Conservation (phyloP, 2,113 vertebrate genomes). For the Paradoxurus hermaphroditus region DNA sequence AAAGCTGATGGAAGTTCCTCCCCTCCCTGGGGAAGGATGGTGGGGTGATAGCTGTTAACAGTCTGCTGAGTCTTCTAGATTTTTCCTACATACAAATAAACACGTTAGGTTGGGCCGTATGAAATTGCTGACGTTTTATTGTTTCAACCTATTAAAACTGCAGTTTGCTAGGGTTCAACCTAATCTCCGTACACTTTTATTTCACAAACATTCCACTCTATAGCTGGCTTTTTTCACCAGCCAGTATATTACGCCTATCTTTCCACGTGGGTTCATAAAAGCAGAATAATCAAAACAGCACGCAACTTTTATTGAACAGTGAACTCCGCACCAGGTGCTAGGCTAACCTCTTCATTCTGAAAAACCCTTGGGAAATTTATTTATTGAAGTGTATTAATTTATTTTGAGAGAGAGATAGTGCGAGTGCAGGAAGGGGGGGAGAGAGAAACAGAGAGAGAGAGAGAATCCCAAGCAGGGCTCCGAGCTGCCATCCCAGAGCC, state of each 20-base stretch:
- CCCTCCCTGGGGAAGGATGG: neutral
- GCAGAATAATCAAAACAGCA: neutral
- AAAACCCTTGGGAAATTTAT: neutral
- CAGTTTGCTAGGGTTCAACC: neutral
- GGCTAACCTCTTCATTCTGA: neutral
- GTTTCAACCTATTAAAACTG: neutral
- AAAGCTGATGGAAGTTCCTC: neutral
- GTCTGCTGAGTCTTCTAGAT: neutral
- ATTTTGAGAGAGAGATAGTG: too few relatives aligned
- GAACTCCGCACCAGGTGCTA: neutral
- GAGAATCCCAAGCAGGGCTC: too few relatives aligned
- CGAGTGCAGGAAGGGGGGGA: too few relatives aligned
- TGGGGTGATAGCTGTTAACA: neutral
- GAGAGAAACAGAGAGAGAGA: too few relatives aligned
- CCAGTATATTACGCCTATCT: neutral
- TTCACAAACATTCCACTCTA: neutral
- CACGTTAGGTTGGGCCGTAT: neutral
- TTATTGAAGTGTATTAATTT: too few relatives aligned
- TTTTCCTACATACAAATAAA: neutral
- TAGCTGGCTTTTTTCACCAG: neutral
- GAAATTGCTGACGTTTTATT: neutral
- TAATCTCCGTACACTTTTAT: neutral
- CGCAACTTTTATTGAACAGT: neutral
- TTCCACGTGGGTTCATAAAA: slow-evolving; percentile 2
- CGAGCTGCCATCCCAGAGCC: too few relatives aligned